These are phyloP conservation scores for Tetramorium parvispinum DNA, from an alignment of 1,140 invertebrate species.

Conservation along the genomic window DNA sequence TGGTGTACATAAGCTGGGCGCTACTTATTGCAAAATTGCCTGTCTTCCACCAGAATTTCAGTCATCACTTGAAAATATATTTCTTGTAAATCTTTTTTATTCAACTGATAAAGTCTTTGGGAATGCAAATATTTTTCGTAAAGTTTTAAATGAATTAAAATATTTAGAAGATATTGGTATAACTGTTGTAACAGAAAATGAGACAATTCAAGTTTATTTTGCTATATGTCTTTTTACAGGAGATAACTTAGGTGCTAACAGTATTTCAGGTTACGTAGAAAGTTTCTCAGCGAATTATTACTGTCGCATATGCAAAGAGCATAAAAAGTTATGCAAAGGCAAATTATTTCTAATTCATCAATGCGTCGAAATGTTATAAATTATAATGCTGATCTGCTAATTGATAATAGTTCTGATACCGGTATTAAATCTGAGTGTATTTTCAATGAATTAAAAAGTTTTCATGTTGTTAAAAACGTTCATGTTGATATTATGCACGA, in stretches of 20 bases:
- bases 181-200: background rate
- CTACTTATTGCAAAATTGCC: slow-evolving; percentile 71
- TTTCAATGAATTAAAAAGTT: slow-evolving; percentile 8
- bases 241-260: background rate
- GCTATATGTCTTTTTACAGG: background rate
- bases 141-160: slow-evolving; percentile 33
- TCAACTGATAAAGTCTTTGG: slow-evolving; percentile 72
- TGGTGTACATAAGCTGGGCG: slow-evolving; percentile 72
- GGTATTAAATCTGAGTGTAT: background rate
- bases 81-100: slow-evolving; percentile 72
- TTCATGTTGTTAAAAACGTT: background rate
- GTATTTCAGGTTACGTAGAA: background rate
- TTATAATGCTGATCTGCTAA: background rate
- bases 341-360: background rate
- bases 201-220: background rate
- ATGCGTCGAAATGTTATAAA: background rate
- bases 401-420: background rate
- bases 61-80: slow-evolving; percentile 75
- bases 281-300: background rate
- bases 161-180: slow-evolving; percentile 18
- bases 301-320: background rate
- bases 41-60: slow-evolving; percentile 70
- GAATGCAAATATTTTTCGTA: slow-evolving; percentile 67
- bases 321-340: background rate
- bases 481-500: slow-evolving; percentile 12